Evolutionary conservation across 1,140 invertebrate species (phyloP).

Genomic region (Lamellibrachia luymesi): DNA sequence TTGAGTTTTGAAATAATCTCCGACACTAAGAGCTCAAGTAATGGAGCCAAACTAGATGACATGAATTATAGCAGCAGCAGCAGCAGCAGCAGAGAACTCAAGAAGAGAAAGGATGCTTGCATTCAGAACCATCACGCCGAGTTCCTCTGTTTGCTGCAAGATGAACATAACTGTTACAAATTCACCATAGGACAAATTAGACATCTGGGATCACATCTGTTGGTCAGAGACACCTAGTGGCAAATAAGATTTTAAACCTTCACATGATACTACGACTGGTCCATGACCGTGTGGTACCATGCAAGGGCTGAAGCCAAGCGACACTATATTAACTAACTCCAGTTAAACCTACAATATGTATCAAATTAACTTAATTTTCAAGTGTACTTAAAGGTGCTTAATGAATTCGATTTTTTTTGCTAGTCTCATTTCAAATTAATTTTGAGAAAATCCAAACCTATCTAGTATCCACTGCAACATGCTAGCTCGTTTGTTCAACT

Average conservation of each 20-base stretch:
- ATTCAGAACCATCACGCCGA: neutral
- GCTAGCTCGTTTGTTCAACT: no score
- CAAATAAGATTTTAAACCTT: neutral
- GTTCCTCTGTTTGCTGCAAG: neutral
- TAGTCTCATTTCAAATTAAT: no score
- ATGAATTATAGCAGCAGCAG: neutral
- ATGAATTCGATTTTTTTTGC: no score
- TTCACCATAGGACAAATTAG: neutral
- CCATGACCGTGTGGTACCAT: neutral
- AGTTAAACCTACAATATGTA: neutral
- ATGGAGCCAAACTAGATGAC: neutral
- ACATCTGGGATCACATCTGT: neutral
- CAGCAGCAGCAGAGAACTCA: neutral
- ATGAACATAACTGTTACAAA: neutral
- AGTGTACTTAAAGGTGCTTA: neutral
- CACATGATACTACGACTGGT: neutral
- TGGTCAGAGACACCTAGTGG: neutral
- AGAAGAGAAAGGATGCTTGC: slow-evolving; percentile 1
- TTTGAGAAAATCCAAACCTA: no score
- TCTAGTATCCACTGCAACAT: no score
- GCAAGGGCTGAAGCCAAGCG: neutral
- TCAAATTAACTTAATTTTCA: neutral
- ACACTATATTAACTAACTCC: neutral
- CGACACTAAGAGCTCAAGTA: neutral
- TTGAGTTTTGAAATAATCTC: neutral